Conservation (phyloP, 37 sponge, comb jelly and placozoan genomes). For the Cladorhizidae sp. region DNA sequence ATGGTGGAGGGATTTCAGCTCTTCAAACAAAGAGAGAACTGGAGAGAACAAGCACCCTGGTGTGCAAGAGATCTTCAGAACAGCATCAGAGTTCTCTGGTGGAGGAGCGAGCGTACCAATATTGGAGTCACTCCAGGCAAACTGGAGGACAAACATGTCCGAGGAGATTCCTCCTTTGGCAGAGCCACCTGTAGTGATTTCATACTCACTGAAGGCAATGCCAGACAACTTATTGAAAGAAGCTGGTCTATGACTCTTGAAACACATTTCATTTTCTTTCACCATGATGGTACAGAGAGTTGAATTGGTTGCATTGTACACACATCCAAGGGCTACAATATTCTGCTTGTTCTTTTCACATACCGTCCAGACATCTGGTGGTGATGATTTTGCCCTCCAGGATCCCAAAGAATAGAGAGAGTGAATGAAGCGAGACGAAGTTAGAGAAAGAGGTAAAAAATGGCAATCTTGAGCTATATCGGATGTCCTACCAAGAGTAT, state of each 20-base stretch:
- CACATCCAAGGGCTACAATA: conserved; percentile 40
- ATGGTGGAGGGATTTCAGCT: conserved; percentile 31
- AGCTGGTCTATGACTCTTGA: neutral
- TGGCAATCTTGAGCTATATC: neutral
- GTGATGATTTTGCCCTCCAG: neutral
- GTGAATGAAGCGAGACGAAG: conserved; percentile 42
- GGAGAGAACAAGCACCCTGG: conserved; percentile 49
- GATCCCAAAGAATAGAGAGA: conserved; percentile 34
- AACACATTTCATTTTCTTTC: neutral
- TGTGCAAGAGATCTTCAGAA: conserved; percentile 36
- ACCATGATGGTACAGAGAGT: neutral
- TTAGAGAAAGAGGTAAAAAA: conserved; percentile 26
- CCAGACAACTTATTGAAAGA: neutral
- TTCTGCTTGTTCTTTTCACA: conserved; percentile 9
- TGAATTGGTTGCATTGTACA: neutral
- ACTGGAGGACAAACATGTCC: conserved; percentile 29
- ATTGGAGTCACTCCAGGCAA: conserved; percentile 37
- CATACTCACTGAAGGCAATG: conserved; percentile 34
- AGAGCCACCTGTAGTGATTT: neutral
- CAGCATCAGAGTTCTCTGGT: conserved; percentile 36
- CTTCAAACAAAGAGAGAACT: conserved; percentile 29
- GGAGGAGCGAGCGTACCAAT: conserved; percentile 28
- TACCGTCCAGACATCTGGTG: conserved; percentile 43
- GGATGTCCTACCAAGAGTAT: neutral
- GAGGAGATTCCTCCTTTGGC: neutral